A percentile compares a stretch with the other conserved stretches of the same genome.
Evolutionary conservation across 2,797 vertebrate genomes (phyloP).

Genomic region (Macropodus opercularis): DNA sequence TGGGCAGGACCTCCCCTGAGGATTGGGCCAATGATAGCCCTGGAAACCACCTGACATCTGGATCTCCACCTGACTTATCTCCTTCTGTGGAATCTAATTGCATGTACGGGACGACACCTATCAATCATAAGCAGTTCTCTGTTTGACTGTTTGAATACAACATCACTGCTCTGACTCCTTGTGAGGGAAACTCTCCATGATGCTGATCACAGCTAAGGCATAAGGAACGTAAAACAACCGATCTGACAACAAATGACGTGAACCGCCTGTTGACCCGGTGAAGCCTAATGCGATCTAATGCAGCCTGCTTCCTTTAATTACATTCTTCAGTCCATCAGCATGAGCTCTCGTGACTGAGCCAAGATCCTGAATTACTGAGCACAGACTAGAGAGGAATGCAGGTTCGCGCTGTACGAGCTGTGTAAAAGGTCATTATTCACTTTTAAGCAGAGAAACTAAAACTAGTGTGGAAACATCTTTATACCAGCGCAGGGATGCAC

Average conservation of each 20-base stretch:
- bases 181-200: background rate
- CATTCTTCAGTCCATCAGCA: conserved; percentile 48
- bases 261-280: conserved; percentile 30
- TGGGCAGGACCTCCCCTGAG: conserved; percentile 70
- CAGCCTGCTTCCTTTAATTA: conserved; percentile 66
- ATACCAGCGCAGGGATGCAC: background rate
- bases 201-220: conserved; percentile 28
- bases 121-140: conserved; percentile 7
- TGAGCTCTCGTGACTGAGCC: conserved; percentile 46
- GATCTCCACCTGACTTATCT: conserved; percentile 52
- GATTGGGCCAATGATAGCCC: conserved; percentile 51
- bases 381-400: conserved; percentile 32
- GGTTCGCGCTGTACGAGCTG: conserved; percentile 11
- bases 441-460: background rate
- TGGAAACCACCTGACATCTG: conserved; percentile 55
- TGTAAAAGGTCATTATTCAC: conserved; percentile 16
- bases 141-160: too few species aligned
- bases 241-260: conserved; percentile 36
- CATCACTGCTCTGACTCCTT: conserved; percentile 6
- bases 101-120: conserved; percentile 11
- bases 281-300: conserved; percentile 42
- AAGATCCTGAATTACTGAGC: conserved; percentile 31
- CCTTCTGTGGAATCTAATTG: conserved; percentile 35
- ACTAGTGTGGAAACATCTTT: background rate
- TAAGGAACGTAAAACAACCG: conserved; percentile 36